Evolutionary conservation across 2,113 vertebrate genomes (phyloP).

Genomic region (Danio rerio): GRCz12tu NC_133188.1:10703001-10703500

Average conservation of each 20-base stretch:
- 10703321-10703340: background rate
- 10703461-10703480: no score
- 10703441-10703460: background rate
- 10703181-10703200: background rate
- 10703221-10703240: background rate
- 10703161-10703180: background rate
- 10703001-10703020: conserved; percentile 92
- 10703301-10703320: background rate
- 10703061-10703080: conserved; percentile 70
- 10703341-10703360: background rate
- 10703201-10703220: background rate
- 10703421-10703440: background rate
- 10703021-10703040: conserved; percentile 81
- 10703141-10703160: conserved; percentile 5
- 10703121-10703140: conserved; percentile 22
- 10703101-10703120: conserved; percentile 58
- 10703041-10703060: conserved; percentile 83
- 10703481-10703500: background rate
- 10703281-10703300: background rate
- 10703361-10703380: background rate
- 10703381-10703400: background rate
- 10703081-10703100: conserved; percentile 62
- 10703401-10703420: conserved; percentile 3
- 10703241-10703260: background rate
- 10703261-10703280: background rate